Conservation (phyloP, 2,888 invertebrate genomes). For the Heliconius sara region DNA sequence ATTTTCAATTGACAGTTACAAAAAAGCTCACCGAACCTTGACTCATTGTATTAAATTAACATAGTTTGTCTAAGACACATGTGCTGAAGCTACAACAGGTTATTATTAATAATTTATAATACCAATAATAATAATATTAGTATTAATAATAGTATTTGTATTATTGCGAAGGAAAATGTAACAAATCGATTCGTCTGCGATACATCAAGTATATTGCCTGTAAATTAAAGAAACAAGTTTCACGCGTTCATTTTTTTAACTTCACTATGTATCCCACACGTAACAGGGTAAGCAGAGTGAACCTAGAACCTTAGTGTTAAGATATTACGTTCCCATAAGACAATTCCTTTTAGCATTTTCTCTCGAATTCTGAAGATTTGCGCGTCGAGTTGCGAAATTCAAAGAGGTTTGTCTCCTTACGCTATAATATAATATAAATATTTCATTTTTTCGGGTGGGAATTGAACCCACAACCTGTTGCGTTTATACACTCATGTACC, state of each 20-base stretch:
- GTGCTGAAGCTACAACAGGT: slow-evolving; percentile 33
- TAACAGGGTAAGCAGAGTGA: not conserved
- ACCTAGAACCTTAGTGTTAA: not conserved
- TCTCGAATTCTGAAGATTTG: too few relatives aligned
- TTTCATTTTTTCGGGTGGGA: not conserved
- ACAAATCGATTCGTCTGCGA: slow-evolving; percentile 13
- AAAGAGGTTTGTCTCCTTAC: too few relatives aligned
- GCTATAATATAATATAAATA: not conserved
- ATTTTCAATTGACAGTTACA: slow-evolving; percentile 29
- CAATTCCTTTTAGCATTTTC: too few relatives aligned
- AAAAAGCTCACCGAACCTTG: slow-evolving; percentile 16
- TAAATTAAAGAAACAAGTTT: too few relatives aligned
- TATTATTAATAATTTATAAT: slow-evolving; percentile 37
- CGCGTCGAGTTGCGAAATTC: too few relatives aligned
- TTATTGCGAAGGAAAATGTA: not conserved
- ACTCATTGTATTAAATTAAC: slow-evolving; percentile 34
- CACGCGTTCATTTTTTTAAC: not conserved
- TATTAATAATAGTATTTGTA: not conserved
- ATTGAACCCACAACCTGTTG: not conserved
- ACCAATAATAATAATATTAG: not conserved
- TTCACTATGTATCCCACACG: not conserved
- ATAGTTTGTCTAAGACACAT: slow-evolving; percentile 38
- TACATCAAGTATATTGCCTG: not conserved
- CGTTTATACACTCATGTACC: not conserved
- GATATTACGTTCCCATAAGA: not conserved